phyloP scores from a whole-genome alignment of 2,113 vertebrate genomes.

The Uria aalge region DNA sequence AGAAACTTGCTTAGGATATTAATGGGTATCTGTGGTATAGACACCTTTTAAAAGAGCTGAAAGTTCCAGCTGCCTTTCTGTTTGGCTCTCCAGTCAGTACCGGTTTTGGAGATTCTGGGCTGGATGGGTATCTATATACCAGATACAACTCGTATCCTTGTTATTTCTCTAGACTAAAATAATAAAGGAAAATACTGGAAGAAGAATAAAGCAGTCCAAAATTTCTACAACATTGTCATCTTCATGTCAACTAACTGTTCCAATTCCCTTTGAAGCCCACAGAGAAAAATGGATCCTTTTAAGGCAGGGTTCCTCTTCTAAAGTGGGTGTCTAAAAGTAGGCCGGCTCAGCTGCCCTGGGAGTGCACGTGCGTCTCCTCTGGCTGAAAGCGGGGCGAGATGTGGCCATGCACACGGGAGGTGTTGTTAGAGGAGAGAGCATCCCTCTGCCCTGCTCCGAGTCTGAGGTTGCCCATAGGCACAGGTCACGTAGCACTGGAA shows the following conservation, averaged over 20 bases:
- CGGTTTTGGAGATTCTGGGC: not conserved
- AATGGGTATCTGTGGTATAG: not conserved
- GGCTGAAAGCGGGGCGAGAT: not conserved
- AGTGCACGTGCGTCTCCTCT: not conserved
- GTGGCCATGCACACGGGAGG: rapidly evolving
- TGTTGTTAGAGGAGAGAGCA: not conserved
- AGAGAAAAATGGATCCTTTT: not conserved
- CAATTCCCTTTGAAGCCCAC: not conserved
- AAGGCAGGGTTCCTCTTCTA: not conserved
- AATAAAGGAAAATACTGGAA: not conserved
- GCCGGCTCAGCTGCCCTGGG: not conserved
- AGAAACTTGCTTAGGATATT: not conserved
- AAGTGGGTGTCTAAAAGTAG: not conserved
- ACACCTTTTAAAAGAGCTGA: not conserved
- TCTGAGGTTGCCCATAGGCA: not conserved
- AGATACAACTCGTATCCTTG: not conserved
- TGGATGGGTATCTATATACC: not conserved
- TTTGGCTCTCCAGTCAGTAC: not conserved
- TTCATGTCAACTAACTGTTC: not conserved
- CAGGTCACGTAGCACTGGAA: not conserved
- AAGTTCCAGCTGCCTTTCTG: not conserved
- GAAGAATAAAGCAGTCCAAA: not conserved
- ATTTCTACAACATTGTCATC: not conserved
- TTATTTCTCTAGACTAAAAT: not conserved
- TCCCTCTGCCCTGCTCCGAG: not conserved